Percentiles rank a stretch among this genome's conserved stretches.
Conservation (phyloP, 2,113 vertebrate species). For the Sisor rabdophorus region DNA sequence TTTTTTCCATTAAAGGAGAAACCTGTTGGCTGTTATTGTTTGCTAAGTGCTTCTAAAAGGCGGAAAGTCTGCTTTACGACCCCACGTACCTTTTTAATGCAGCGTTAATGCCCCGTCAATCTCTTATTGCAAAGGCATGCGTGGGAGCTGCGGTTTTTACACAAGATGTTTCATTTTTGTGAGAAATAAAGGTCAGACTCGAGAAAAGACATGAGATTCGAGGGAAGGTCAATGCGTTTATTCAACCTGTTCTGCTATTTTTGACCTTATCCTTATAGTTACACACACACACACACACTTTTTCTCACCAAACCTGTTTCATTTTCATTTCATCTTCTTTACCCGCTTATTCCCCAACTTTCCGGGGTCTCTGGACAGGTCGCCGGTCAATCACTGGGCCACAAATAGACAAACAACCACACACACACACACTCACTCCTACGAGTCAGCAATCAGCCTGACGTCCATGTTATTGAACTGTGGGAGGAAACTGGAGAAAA, state of each 20-base stretch:
- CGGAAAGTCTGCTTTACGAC: conserved; percentile 2
- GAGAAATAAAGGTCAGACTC: neutral
- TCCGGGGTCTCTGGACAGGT: too few species aligned
- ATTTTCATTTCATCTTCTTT: too few species aligned
- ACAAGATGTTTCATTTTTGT: conserved; percentile 19
- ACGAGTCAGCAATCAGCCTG: too few species aligned
- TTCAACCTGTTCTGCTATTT: neutral
- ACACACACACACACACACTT: neutral
- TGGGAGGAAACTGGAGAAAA: too few species aligned
- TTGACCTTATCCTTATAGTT: neutral
- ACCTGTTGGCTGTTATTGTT: too few species aligned
- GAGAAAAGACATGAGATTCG: neutral
- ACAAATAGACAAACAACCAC: neutral
- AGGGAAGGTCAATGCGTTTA: conserved; percentile 9
- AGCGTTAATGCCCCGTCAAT: conserved; percentile 13
- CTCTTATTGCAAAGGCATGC: neutral
- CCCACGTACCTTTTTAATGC: neutral
- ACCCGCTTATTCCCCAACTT: too few species aligned
- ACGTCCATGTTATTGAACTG: too few species aligned
- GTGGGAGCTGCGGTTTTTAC: neutral
- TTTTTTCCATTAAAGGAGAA: too few species aligned
- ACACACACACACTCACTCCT: neutral
- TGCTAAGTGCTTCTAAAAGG: neutral
- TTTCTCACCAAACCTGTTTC: too few species aligned
- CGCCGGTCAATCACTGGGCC: too few species aligned